Base-by-base conservation (phyloP, 2,113 vertebrate genomes). In the Pterophyllum scalare region DNA sequence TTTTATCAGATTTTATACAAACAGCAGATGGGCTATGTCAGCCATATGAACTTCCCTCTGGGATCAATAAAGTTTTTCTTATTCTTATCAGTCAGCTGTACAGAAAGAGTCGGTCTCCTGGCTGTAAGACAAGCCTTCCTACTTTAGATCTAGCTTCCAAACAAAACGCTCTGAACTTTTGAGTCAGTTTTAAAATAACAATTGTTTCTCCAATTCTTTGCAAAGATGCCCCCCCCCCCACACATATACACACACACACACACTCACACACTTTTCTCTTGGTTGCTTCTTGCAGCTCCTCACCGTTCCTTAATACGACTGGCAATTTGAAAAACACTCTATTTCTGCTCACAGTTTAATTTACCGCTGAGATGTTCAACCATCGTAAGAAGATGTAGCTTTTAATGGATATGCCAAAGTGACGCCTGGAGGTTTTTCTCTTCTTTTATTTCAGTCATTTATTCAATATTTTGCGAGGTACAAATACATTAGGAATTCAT, bases 341-440 rank as follows among this genome's bases (percentile, higher is more conserved):
- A 3, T 62, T 49, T 70, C 13, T 28, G 72, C 65, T 60, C 67
- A 57, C 61, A 79, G 58, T 80, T 86, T 33, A 43, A 76, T 83
- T 65, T 26, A 19, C 46, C 3, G 59, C 81, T 40, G 9, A n/a
- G 22, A 28, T 67, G 72, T 85, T 79, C 24, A 31, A 40, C 57
- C 28, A 40, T 75, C 81, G 33, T 17, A 3, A 60, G 33, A 67
- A 11, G 6, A 4, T 86, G 83, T 65, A 58, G 52, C 31, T 59
- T 80, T 75, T 83, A 88, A 87, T 85, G 49, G 60, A 81, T 59
- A 64, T 88, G 85, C 87, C 84, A 90, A 6, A 80, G 43, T 52
- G 59, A 57, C 5, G 64, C 28, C 59, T 3, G 5, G 7, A 75
- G 80, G 61, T 57, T 78, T 70, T 54, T 43, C 28, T 33, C 19